Evolutionary conservation across 1,140 invertebrate species (phyloP).

Genomic region (Nasonia vitripennis): DNA sequence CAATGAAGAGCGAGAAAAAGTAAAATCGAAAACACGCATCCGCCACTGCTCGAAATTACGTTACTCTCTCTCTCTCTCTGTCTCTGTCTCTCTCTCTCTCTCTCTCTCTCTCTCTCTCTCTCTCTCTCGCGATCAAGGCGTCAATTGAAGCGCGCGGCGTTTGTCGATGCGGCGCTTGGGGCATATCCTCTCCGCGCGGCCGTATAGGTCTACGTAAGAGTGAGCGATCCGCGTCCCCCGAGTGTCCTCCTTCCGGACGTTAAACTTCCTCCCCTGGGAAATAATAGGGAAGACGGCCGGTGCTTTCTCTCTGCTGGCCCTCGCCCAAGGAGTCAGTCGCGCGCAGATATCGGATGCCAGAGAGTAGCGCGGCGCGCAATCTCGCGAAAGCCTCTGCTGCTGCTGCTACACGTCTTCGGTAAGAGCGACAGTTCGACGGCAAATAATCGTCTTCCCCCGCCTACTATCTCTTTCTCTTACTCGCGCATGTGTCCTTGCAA

Average conservation of each 20-base stretch:
- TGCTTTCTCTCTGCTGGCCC: background rate
- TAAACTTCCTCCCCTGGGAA: constrained; percentile 53
- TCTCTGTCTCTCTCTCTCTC: no score
- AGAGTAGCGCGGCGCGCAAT: constrained; percentile 10
- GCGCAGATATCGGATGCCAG: constrained; percentile 39
- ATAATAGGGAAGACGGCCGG: constrained; percentile 45
- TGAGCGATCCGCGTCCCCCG: background rate
- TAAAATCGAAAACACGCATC: background rate
- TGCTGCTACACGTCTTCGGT: background rate
- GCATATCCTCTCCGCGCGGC: background rate
- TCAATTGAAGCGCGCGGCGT: background rate
- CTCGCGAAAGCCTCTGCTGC: constrained; percentile 18
- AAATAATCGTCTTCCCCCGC: constrained; percentile 39
- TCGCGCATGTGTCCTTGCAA: background rate
- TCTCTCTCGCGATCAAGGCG: background rate
- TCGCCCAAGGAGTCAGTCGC: constrained; percentile 12
- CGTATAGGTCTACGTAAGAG: background rate
- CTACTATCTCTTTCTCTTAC: background rate
- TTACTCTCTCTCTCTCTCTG: no score
- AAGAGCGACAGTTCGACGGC: constrained; percentile 48
- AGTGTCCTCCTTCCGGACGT: constrained; percentile 40
- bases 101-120: no score
- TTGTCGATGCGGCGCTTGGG: constrained; percentile 21
- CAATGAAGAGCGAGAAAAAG: background rate
- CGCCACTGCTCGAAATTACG: no score